Evolutionary conservation across 2,113 vertebrate species (phyloP).

Genomic region (Scopus umbretta): DNA sequence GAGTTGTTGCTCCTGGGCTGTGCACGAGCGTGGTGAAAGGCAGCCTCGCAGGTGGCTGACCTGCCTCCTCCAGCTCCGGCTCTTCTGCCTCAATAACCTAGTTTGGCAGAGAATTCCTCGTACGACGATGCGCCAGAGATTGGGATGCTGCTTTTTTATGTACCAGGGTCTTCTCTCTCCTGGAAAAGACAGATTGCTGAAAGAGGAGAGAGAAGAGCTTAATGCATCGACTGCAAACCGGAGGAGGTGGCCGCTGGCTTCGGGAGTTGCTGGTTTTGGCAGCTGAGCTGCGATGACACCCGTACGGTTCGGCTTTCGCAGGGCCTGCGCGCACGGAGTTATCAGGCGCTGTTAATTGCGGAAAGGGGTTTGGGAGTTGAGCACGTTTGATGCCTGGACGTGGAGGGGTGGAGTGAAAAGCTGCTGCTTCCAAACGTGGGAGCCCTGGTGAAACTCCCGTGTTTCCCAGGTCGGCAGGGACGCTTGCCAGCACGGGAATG

Average conservation of each 20-base stretch:
- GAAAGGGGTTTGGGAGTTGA: background rate
- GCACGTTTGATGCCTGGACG: background rate
- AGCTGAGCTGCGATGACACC: background rate
- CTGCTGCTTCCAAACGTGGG: background rate
- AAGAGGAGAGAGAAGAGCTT: background rate
- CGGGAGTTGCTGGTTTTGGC: background rate
- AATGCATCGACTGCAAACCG: accelerated
- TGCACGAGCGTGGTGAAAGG: background rate
- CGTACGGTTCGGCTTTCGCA: background rate
- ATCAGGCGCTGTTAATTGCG: background rate
- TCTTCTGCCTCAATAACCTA: background rate
- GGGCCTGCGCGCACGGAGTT: background rate
- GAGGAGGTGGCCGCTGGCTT: background rate
- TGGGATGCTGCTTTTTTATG: background rate
- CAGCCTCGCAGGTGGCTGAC: background rate
- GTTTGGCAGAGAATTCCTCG: background rate
- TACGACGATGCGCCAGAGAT: accelerated
- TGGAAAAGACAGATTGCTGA: background rate
- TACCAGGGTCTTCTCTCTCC: background rate
- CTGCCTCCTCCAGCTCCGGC: background rate
- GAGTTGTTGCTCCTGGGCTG: background rate
- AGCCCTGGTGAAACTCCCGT: background rate
- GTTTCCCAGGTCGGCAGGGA: background rate
- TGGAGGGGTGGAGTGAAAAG: background rate
- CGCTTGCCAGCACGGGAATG: background rate